Evolutionary conservation across 2,888 invertebrate genomes (phyloP), one percentile per base, ranked within the genome.

Genomic region (Hirtodrosophila duncani): DNA sequence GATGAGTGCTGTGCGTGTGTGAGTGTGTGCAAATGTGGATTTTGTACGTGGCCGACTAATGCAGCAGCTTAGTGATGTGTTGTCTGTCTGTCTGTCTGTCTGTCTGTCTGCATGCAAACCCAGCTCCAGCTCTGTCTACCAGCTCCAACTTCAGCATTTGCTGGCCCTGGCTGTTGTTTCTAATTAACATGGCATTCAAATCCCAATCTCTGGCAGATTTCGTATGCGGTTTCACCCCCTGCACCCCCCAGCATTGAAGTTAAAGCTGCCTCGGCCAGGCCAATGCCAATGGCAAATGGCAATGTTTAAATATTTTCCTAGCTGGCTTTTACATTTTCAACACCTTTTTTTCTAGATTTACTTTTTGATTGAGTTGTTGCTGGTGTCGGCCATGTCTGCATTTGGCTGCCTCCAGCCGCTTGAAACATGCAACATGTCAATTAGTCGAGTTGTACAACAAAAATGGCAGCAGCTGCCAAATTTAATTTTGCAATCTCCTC

Each of bases 181-280:
- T 70, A 74, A 74, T 74, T 74, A 81, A 81, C 79, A 75, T 74
- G 81, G 67, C 79, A 74, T 74, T 81, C 77, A 81, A 63, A 75
- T 65, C 52, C 31, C 58, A 79, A 70, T 61, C 81, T 62, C 64
- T 46, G 55, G 30, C 53, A 51, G 59, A 42, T 38, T 55, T 56
- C 46, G 44, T 68, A 59, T 64, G 39, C 42, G 59, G 53, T 43
- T 39, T 36, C 10, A 1, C n/a, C 7, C 11, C 17, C 11, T 2
- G 2, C 13, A 1, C n/a, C 6, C 7, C 20, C 10, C 8, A 9
- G 29, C 27, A 14, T 13, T 56, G 56, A 13, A 61, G 56, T 50
- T 50, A n/a, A n/a, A n/a, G n/a, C n/a, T n/a, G n/a, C n/a, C n/a
- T n/a, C n/a, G n/a, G n/a, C n/a, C n/a, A n/a, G n/a, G 45, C 52